These are phyloP conservation scores for Salvator merianae DNA, from an alignment of 2,113 vertebrate genomes.

Conservation along the genomic window DNA sequence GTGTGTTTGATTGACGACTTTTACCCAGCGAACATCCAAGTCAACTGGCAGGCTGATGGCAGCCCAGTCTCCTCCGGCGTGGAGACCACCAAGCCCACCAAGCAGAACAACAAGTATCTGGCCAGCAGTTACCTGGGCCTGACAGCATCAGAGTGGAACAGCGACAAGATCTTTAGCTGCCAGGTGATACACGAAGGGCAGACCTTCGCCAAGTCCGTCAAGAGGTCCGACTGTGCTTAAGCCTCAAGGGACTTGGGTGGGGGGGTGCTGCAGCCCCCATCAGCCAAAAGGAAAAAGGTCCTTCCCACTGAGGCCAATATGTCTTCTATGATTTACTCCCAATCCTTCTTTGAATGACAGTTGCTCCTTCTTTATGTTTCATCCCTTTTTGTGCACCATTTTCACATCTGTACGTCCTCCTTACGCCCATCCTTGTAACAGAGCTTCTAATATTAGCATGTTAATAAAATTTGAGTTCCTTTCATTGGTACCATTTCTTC, in stretches of 20 bases:
- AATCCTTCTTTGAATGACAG: no score
- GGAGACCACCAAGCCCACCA: conserved; percentile 33
- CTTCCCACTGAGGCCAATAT: no score
- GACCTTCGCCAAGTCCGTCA: conserved; percentile 1
- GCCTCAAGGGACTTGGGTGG: fast-evolving
- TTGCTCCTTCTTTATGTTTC: no score
- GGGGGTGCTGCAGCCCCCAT: no score
- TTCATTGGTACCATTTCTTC: background rate
- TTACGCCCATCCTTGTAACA: no score
- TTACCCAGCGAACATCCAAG: conserved; percentile 28
- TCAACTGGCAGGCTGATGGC: conserved; percentile 58
- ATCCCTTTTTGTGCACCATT: no score
- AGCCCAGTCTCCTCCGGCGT: conserved; percentile 18
- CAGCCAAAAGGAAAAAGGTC: no score
- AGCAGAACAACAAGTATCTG: conserved; percentile 27
- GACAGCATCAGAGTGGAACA: background rate
- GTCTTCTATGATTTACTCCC: no score
- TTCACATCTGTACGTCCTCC: no score
- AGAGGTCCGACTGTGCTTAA: conserved; percentile 18
- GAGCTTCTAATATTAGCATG: no score
- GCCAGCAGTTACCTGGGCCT: background rate
- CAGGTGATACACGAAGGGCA: background rate
- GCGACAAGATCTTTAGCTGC: background rate
- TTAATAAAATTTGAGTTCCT: no score
- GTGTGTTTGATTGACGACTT: conserved; percentile 52